Base-by-base conservation (phyloP, 2,113 vertebrate genomes). In the Amphiprion ocellaris region DNA sequence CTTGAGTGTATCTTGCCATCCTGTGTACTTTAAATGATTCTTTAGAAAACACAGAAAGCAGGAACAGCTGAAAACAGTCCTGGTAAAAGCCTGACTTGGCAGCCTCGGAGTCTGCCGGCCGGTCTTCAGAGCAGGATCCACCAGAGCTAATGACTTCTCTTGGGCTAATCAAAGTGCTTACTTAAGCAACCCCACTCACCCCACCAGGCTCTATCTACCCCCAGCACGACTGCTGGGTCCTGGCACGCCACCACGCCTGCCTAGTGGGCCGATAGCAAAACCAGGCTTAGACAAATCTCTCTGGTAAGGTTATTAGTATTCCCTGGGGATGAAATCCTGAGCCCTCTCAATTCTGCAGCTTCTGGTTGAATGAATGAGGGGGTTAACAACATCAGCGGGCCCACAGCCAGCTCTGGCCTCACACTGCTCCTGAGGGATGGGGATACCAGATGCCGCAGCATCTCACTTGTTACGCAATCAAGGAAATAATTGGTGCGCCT, bases 381-480 rank as follows among this genome's bases (percentile, higher is more conserved):
- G 81, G 77, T 81, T 88, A 87, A 85, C 71, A 11, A 79, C 69
- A 65, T 77, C 69, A 79, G 5, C 26, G 37, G 74, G 84, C 80
- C 44, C 72, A 7, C 61, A 26, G 85, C 84, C 85, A 82, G 82
- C 71, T 81, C 71, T 4, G 70, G 69, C 61, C 74, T 73, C 59
- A 33, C 66, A 37, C 62, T 0, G 46, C 23, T 78, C 81, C 81
- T 79, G 67, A 55, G 82, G 85, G 85, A 82, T 1, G 17, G 44
- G 58, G 66, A 63, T 68, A 60, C 77, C 87, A 80, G 80, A 86
- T 81, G 83, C 83, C 16, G 6, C 47, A 65, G 78, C 65, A 82
- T 72, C 82, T 82, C 87, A 84, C 84, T 86, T 78, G 90, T 90
- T 87, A 80, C 83, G 84, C 81, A 77, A 84, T 86, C 72, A 74